These are phyloP conservation scores for Hypomecis punctinalis DNA, from an alignment of 2,888 invertebrate species.

Conservation along the genomic window DNA sequence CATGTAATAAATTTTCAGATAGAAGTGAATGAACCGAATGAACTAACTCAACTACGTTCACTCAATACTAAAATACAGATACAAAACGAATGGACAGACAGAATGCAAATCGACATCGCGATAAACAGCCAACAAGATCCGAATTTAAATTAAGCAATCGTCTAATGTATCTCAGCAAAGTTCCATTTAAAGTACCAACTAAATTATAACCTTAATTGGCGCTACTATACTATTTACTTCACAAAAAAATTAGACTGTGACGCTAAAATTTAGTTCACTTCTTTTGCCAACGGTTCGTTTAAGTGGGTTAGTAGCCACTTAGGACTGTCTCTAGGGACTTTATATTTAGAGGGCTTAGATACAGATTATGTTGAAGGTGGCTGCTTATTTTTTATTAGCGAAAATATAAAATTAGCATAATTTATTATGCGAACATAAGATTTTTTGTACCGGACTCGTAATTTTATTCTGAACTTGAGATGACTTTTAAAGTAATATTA, in stretches of 20 bases:
- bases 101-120: constrained; percentile 19
- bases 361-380: constrained; percentile 9
- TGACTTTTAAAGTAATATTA: too few species aligned
- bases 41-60: background rate
- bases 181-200: constrained; percentile 6
- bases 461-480: too few species aligned
- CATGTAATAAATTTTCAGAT: background rate
- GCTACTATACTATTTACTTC: background rate
- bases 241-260: background rate
- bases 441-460: too few species aligned
- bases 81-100: constrained; percentile 22
- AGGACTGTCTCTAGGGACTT: constrained; percentile 14
- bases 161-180: constrained; percentile 16
- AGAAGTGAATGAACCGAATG: background rate
- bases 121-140: constrained; percentile 16
- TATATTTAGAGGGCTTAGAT: constrained; percentile 5
- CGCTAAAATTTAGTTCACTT: background rate
- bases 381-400: background rate
- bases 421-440: background rate
- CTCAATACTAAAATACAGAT: constrained; percentile 1
- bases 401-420: background rate
- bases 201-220: background rate
- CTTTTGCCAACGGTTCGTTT: background rate
- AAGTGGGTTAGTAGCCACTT: constrained; percentile 11
- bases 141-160: constrained; percentile 23